These are phyloP conservation scores for Leptoclinus maculatus DNA, from an alignment of 2,797 vertebrate genomes.

Conservation along the genomic window DNA sequence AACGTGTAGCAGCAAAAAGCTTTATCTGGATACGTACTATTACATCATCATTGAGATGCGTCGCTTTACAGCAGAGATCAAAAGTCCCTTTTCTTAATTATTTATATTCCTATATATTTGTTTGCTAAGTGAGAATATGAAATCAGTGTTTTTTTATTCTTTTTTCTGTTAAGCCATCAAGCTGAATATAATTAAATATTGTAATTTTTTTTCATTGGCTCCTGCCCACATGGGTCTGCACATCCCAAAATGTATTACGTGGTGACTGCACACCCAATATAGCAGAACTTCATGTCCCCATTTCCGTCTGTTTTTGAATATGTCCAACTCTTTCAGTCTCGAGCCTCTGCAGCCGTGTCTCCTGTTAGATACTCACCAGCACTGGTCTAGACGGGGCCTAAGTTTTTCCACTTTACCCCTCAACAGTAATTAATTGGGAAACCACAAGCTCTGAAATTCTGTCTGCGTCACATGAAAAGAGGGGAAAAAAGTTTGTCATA, in stretches of 20 bases:
- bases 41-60: not conserved
- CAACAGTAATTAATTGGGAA: conserved; percentile 4
- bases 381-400: not conserved
- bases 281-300: not conserved
- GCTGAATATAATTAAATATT: not conserved
- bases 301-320: not conserved
- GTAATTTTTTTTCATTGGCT: not conserved
- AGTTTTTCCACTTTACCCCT: not conserved
- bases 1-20: not conserved
- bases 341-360: not conserved
- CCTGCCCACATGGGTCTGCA: not conserved
- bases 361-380: not conserved
- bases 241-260: not conserved
- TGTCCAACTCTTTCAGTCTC: not conserved
- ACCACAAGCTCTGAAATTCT: not conserved
- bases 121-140: not conserved
- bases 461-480: not conserved
- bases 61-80: not conserved
- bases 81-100: not conserved
- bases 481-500: not conserved
- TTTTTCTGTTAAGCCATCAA: not conserved
- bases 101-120: not conserved
- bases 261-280: not conserved
- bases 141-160: not conserved
- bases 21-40: conserved; percentile 10